phyloP scores from a whole-genome alignment of 2,888 invertebrate genomes.

The Halictus quadricinctus region DNA sequence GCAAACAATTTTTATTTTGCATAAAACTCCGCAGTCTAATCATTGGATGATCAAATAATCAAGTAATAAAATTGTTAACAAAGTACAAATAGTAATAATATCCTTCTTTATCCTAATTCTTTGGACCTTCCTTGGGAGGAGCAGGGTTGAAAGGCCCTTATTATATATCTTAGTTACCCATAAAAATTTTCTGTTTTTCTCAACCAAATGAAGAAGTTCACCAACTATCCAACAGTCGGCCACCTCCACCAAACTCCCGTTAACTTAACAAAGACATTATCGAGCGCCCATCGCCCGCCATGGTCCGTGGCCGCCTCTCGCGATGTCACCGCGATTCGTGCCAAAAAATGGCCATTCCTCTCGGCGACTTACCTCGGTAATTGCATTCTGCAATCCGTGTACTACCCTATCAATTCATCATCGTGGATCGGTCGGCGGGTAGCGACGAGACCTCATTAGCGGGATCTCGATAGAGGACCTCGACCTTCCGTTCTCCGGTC shows the following conservation, averaged over 20 bases:
- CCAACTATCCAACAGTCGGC: neutral
- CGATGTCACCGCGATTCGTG: neutral
- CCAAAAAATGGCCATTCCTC: conserved; percentile 6
- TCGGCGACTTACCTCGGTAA: conserved; percentile 2
- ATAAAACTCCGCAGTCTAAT: neutral
- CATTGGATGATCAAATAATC: too few relatives aligned
- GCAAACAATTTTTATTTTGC: too few relatives aligned
- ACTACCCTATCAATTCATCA: conserved; percentile 1
- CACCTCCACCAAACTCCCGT: neutral
- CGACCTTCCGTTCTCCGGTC: conserved; percentile 31
- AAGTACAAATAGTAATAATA: too few relatives aligned
- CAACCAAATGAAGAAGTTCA: neutral
- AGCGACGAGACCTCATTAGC: conserved; percentile 7
- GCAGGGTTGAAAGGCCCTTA: too few relatives aligned
- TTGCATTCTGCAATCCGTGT: conserved; percentile 1
- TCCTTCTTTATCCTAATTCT: too few relatives aligned
- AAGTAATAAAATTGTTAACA: too few relatives aligned
- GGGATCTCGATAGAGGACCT: conserved; percentile 22
- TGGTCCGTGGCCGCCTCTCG: neutral
- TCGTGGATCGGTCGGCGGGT: neutral
- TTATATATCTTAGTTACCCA: neutral
- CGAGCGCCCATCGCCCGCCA: neutral
- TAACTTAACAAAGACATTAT: conserved; percentile 1
- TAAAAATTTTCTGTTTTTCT: neutral
- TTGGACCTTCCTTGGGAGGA: too few relatives aligned